phyloP scores from a whole-genome alignment of 2,113 vertebrate species.

The Meriones unguiculatus region DNA sequence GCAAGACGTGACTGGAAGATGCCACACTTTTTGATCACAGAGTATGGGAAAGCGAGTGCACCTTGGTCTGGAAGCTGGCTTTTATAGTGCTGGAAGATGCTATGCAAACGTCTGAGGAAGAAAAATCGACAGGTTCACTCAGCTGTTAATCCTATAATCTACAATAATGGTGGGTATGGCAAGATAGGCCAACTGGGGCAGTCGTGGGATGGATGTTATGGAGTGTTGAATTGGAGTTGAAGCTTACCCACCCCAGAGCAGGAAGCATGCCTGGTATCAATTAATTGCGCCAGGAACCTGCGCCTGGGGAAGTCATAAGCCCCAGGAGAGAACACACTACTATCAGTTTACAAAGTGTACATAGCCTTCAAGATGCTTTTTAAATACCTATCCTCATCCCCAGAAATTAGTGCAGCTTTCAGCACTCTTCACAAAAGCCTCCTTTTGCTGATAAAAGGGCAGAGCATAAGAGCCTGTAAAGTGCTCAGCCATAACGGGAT shows the following conservation, averaged over 20 bases:
- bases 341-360: background rate
- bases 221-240: background rate
- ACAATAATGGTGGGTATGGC: background rate
- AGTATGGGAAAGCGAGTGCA: background rate
- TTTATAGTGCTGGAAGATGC: background rate
- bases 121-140: no score
- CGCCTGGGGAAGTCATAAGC: background rate
- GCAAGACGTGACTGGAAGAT: background rate
- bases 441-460: no score
- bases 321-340: background rate
- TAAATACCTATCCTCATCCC: background rate
- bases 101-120: background rate
- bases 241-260: background rate
- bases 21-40: background rate
- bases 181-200: background rate
- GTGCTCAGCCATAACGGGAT: no score
- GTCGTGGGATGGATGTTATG: background rate
- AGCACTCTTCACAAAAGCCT: background rate
- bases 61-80: background rate
- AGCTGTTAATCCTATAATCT: background rate
- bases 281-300: background rate
- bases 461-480: background rate
- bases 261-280: background rate
- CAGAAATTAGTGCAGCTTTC: background rate
- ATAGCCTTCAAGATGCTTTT: background rate